A percentile compares a stretch with the other conserved stretches of the same genome.
phyloP scores from a whole-genome alignment of 2,888 invertebrate species.

The Nasonovia ribisnigri region DNA sequence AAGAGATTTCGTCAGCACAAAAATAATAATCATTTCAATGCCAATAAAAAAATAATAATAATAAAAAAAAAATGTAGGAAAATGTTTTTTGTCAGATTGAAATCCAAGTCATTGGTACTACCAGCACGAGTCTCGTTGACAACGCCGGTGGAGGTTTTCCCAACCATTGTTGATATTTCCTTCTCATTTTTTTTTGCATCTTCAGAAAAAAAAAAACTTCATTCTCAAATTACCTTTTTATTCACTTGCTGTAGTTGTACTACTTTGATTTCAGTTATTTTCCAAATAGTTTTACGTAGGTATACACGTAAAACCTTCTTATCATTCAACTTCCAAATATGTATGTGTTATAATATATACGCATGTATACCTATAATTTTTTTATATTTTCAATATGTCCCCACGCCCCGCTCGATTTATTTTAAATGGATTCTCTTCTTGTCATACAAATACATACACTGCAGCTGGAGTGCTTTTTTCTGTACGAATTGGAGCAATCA shows the following conservation, averaged over 20 bases:
- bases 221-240: conserved; percentile 44
- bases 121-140: conserved; percentile 6
- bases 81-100: conserved; percentile 54
- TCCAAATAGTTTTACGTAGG: neutral
- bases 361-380: neutral
- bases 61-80: conserved; percentile 14
- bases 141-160: conserved; percentile 3
- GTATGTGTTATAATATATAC: neutral
- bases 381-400: conserved; percentile 5
- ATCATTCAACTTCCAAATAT: neutral
- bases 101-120: conserved; percentile 52
- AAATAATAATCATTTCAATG: conserved; percentile 51
- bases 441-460: neutral
- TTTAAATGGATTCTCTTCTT: conserved; percentile 42
- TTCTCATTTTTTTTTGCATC: neutral
- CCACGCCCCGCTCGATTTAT: conserved; percentile 28
- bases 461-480: conserved; percentile 36
- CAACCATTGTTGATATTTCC: conserved; percentile 36
- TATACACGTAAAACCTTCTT: conserved; percentile 19
- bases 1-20: conserved; percentile 33
- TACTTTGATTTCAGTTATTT: conserved; percentile 53
- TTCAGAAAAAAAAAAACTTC: conserved; percentile 46
- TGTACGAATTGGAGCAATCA: conserved; percentile 5
- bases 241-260: neutral
- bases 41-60: conserved; percentile 30